These are phyloP conservation scores for Atrichornis clamosus DNA, from an alignment of 2,113 vertebrate genomes.

Conservation along the genomic window DNA sequence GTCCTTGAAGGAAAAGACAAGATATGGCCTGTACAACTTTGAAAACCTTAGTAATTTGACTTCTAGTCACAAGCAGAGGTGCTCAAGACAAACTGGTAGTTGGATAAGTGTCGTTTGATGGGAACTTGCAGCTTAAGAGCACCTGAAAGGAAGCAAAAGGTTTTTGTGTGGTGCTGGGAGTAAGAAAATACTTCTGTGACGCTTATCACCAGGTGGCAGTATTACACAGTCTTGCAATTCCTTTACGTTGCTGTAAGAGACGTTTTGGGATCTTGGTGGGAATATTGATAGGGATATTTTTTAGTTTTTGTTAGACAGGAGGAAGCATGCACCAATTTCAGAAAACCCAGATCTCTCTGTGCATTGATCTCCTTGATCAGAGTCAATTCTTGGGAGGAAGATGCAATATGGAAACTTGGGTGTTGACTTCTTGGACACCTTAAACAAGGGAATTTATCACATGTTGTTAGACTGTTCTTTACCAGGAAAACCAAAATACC, in stretches of 20 bases:
- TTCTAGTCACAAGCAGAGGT: background rate
- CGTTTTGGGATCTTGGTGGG: background rate
- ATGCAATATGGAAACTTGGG: background rate
- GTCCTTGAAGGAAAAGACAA: background rate
- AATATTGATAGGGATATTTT: background rate
- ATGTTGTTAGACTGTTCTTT: background rate
- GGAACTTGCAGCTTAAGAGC: background rate
- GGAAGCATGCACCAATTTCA: background rate
- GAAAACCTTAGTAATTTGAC: background rate
- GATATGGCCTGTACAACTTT: background rate
- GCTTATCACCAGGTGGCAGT: slow-evolving; percentile 37
- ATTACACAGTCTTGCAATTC: slow-evolving; percentile 27
- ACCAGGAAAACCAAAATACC: background rate
- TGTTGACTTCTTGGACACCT: background rate
- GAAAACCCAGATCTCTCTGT: background rate
- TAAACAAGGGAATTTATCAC: background rate
- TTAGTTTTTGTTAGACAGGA: background rate
- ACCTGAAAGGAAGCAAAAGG: background rate
- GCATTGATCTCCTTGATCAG: background rate
- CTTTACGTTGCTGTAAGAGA: accelerated
- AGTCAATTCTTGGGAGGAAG: background rate
- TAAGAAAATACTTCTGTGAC: background rate
- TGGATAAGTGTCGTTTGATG: background rate
- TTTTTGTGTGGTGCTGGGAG: background rate
- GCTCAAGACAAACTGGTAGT: background rate